Evolutionary conservation across 2,888 invertebrate species (phyloP).

Genomic region (Esperia sulphurella): DNA sequence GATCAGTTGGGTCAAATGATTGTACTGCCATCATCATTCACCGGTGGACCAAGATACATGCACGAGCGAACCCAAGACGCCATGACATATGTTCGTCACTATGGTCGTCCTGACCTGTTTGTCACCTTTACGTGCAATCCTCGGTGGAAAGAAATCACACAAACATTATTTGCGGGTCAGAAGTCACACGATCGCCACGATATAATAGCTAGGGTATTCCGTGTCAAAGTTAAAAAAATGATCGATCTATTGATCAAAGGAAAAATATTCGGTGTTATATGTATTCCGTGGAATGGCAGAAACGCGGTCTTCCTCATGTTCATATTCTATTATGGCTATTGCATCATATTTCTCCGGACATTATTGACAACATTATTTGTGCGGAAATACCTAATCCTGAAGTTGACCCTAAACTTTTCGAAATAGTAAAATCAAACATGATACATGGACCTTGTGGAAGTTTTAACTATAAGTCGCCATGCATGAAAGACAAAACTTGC

Average conservation of each 20-base stretch:
- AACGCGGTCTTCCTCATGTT: constrained; percentile 12
- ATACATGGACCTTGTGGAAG: constrained; percentile 16
- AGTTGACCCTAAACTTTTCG: constrained; percentile 11
- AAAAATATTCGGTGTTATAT: constrained; percentile 17
- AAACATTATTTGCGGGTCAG: constrained; percentile 17
- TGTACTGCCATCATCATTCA: too few relatives aligned
- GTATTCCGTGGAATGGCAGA: constrained; percentile 15
- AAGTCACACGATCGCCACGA: constrained; percentile 27
- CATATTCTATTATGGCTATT: constrained; percentile 29
- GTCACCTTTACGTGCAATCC: constrained; percentile 10
- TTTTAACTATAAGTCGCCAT: constrained; percentile 10
- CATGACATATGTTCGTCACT: too few relatives aligned
- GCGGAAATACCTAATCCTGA: constrained; percentile 26
- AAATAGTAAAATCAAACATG: constrained; percentile 9
- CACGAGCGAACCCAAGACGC: too few relatives aligned
- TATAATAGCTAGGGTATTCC: constrained; percentile 22
- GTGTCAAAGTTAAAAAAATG: constrained; percentile 18
- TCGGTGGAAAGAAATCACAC: constrained; percentile 24
- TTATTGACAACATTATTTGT: constrained; percentile 35
- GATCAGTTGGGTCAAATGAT: too few relatives aligned
- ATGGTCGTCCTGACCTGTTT: too few relatives aligned
- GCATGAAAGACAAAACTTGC: constrained; percentile 12
- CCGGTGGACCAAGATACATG: too few relatives aligned
- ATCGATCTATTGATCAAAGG: constrained; percentile 18
- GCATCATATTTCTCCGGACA: constrained; percentile 26